phyloP scores from a whole-genome alignment of 2,113 vertebrate species.

The Oncorhynchus nerka region DNA sequence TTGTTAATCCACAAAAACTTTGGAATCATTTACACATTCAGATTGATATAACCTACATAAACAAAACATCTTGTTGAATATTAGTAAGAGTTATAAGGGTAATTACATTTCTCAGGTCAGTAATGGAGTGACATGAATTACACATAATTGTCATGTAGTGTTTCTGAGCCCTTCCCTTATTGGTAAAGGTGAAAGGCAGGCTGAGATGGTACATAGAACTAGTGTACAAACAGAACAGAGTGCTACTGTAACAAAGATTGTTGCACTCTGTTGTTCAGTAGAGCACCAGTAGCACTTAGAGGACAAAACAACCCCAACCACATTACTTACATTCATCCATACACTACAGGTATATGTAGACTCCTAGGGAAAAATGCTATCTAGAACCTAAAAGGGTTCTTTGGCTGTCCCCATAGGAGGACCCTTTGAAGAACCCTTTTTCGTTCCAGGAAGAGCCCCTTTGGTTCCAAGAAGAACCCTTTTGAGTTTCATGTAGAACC shows the following conservation, averaged over 20 bases:
- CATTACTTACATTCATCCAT: constrained; percentile 55
- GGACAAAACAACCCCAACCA: constrained; percentile 63
- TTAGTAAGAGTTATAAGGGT: constrained; percentile 60
- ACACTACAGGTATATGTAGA: constrained; percentile 58
- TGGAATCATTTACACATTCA: constrained; percentile 23
- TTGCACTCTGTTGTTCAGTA: constrained; percentile 61
- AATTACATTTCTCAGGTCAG: constrained; percentile 70
- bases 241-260: constrained; percentile 58
- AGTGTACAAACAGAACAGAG: constrained; percentile 25
- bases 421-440: no score
- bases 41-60: constrained; percentile 19
- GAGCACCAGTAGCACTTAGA: constrained; percentile 63
- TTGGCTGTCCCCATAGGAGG: no score
- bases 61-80: constrained; percentile 58
- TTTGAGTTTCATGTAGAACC: no score
- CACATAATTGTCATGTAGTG: constrained; percentile 73
- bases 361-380: no score
- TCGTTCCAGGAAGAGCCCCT: no score
- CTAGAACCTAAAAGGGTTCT: no score
- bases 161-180: constrained; percentile 69
- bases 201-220: constrained; percentile 63
- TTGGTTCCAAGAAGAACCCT: no score
- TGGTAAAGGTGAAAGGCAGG: constrained; percentile 59
- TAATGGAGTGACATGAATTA: constrained; percentile 80
- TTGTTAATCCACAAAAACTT: constrained; percentile 67